A percentile compares a stretch with the other conserved stretches of the same genome.
phyloP scores from a whole-genome alignment of 37 sponge, comb jelly and placozoan genomes.

The Theonella swinhoei region DNA sequence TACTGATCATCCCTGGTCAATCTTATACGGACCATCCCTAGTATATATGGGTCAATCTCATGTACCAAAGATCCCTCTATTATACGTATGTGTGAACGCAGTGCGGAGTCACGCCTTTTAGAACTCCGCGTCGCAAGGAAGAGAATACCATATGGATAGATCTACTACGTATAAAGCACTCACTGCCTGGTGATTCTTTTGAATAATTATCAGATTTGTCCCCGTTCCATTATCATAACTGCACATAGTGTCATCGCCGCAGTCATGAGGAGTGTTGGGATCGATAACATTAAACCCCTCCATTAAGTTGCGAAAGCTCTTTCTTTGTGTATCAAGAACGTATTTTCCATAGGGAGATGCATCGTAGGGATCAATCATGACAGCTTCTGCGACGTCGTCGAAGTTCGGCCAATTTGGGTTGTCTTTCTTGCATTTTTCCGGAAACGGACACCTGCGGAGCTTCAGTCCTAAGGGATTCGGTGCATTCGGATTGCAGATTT shows the following conservation, averaged over 20 bases:
- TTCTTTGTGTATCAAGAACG: background rate
- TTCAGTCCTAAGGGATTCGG: no score
- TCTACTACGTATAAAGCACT: background rate
- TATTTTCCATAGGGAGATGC: slow-evolving; percentile 16
- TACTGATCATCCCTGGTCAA: no score
- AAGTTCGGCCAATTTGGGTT: slow-evolving; percentile 54
- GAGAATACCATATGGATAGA: no score
- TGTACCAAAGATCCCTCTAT: no score
- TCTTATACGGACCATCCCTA: no score
- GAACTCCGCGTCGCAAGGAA: no score
- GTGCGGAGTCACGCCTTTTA: no score
- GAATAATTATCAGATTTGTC: background rate
- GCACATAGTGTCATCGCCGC: background rate
- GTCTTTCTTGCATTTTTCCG: slow-evolving; percentile 29
- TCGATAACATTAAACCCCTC: background rate
- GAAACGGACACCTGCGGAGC: slow-evolving; percentile 2
- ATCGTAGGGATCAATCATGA: slow-evolving; percentile 13
- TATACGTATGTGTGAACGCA: no score
- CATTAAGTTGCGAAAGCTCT: slow-evolving; percentile 1
- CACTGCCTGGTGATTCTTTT: background rate
- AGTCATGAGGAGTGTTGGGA: no score
- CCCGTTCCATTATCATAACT: background rate
- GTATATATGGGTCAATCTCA: no score
- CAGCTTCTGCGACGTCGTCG: slow-evolving; percentile 9
- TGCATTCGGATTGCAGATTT: background rate